Evolutionary conservation across 2,888 invertebrate genomes (phyloP).

Genomic region (Dione juno): DNA sequence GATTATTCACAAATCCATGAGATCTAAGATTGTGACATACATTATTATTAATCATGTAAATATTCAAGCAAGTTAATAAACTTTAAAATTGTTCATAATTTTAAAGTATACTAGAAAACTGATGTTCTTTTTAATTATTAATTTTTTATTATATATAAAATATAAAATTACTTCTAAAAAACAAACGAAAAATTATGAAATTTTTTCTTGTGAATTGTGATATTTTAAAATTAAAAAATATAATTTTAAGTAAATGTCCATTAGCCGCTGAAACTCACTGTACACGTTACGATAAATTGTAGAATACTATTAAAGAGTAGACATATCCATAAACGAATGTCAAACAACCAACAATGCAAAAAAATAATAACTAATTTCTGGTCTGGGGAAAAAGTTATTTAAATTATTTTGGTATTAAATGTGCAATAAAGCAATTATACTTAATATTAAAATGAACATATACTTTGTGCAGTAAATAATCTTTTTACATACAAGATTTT

Average conservation of each 20-base stretch:
- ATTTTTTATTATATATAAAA: no score
- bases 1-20: constrained; percentile 23
- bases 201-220: no score
- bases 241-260: neutral
- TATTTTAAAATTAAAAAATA: neutral
- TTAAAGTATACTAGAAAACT: neutral
- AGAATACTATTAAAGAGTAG: constrained; percentile 9
- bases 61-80: neutral
- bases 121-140: no score
- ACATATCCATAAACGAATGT: constrained; percentile 1
- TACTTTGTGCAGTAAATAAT: neutral
- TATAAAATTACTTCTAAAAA: no score
- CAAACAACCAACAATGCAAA: constrained; percentile 12
- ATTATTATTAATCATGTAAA: constrained; percentile 8
- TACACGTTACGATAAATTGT: neutral
- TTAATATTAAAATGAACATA: neutral
- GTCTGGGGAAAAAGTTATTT: no score
- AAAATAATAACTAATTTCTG: neutral
- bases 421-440: no score
- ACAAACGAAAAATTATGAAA: no score
- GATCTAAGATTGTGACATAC: constrained; percentile 37
- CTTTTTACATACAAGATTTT: neutral
- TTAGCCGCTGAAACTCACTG: neutral
- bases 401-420: no score
- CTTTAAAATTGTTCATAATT: neutral